Percentiles rank a stretch among this genome's conserved stretches.
phyloP scores from a whole-genome alignment of 2,888 invertebrate species.

The Copidosoma aretas region DNA sequence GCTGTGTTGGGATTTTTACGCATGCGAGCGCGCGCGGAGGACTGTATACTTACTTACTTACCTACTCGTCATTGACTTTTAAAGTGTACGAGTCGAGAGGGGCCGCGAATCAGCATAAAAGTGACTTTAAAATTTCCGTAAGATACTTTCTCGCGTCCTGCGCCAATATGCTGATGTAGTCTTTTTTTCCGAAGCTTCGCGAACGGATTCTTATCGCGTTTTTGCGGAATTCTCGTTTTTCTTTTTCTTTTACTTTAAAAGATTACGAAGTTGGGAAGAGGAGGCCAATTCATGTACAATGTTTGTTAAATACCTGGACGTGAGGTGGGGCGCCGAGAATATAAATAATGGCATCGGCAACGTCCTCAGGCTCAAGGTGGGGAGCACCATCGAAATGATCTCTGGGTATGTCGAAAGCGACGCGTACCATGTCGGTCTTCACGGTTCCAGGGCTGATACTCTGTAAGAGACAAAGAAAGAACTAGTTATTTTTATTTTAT shows the following conservation, averaged over 20 bases:
- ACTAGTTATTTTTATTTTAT: too few relatives aligned
- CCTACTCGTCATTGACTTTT: background rate
- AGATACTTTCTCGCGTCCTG: background rate
- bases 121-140: background rate
- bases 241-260: too few relatives aligned
- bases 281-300: too few relatives aligned
- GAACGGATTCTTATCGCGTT: too few relatives aligned
- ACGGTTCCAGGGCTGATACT: slow-evolving; percentile 59
- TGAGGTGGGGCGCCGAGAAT: slow-evolving; percentile 48
- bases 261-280: too few relatives aligned
- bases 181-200: background rate
- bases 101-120: background rate
- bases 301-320: slow-evolving; percentile 45
- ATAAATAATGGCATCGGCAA: slow-evolving; percentile 47
- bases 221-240: too few relatives aligned
- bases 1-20: background rate
- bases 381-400: slow-evolving; percentile 12
- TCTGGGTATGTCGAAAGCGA: slow-evolving; percentile 34
- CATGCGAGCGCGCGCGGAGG: too few relatives aligned
- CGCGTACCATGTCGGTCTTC: slow-evolving; percentile 50
- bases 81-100: background rate
- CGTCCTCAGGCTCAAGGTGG: slow-evolving; percentile 44
- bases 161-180: background rate
- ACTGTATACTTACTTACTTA: too few relatives aligned
- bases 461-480: slow-evolving; percentile 42